These are phyloP conservation scores for Nothobranchius furzeri DNA, from an alignment of 2,113 vertebrate species.

Conservation along the genomic window DNA sequence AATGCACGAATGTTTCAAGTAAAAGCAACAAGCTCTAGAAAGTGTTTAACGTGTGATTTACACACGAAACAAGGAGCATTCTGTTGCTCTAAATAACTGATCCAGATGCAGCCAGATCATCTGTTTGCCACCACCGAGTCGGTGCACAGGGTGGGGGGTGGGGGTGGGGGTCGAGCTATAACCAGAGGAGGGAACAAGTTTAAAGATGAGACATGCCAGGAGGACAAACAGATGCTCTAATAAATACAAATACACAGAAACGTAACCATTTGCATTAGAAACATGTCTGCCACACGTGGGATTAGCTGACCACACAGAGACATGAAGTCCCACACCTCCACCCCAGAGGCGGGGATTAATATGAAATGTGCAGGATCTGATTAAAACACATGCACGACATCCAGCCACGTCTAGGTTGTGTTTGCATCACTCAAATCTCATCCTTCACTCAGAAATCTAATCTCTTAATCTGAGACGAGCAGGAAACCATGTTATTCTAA, in stretches of 20 bases:
- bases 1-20: neutral
- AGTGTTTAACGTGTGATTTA: no score
- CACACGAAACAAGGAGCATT: neutral
- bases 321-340: constrained; percentile 44
- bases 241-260: neutral
- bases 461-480: constrained; percentile 41
- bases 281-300: constrained; percentile 38
- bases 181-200: constrained; percentile 37
- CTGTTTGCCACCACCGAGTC: constrained; percentile 10
- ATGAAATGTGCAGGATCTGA: constrained; percentile 32
- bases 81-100: neutral
- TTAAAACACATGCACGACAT: constrained; percentile 25
- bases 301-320: constrained; percentile 46
- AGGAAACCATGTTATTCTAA: constrained; percentile 2
- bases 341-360: constrained; percentile 52
- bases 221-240: constrained; percentile 25
- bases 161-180: constrained; percentile 27
- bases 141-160: constrained; percentile 17
- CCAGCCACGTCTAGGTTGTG: neutral
- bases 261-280: no score
- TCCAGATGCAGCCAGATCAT: constrained; percentile 37
- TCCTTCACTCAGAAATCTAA: constrained; percentile 24
- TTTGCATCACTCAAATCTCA: constrained; percentile 41
- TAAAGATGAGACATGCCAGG: constrained; percentile 14
- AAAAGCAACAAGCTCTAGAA: neutral